A percentile compares a stretch with the other conserved stretches of the same genome.
Conservation (phyloP, 2,888 invertebrate genomes). For the Limnephilus rhombicus region DNA sequence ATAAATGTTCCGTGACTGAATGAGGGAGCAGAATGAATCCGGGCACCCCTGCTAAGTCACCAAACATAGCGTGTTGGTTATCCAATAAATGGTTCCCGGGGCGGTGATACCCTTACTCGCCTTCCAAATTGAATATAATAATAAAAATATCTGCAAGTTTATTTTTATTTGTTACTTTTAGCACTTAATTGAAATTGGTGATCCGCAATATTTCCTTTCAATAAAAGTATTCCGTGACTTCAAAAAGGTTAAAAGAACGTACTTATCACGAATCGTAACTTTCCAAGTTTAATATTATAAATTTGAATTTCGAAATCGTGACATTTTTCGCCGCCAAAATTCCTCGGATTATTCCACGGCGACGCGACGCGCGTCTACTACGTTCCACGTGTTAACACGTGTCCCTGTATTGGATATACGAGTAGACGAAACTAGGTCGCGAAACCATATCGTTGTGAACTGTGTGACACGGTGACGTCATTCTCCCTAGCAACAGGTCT, state of each 20-base stretch:
- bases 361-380: not conserved
- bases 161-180: no score
- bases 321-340: not conserved
- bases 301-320: constrained; percentile 1
- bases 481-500: constrained; percentile 56
- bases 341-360: not conserved
- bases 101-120: no score
- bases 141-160: no score
- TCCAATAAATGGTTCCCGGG: no score
- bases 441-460: constrained; percentile 27
- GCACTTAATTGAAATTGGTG: no score
- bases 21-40: no score
- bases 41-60: no score
- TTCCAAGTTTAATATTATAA: not conserved
- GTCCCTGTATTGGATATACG: constrained; percentile 22
- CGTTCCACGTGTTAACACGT: constrained; percentile 43
- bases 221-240: not conserved
- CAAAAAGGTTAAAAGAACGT: not conserved
- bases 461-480: constrained; percentile 39
- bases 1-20: no score
- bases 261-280: not conserved
- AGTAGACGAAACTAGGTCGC: constrained; percentile 49
- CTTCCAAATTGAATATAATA: no score
- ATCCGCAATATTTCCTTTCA: no score
- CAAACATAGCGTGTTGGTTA: no score